These are phyloP conservation scores for Trichopoda pennipes DNA, from an alignment of 2,888 invertebrate genomes.

Conservation along the genomic window DNA sequence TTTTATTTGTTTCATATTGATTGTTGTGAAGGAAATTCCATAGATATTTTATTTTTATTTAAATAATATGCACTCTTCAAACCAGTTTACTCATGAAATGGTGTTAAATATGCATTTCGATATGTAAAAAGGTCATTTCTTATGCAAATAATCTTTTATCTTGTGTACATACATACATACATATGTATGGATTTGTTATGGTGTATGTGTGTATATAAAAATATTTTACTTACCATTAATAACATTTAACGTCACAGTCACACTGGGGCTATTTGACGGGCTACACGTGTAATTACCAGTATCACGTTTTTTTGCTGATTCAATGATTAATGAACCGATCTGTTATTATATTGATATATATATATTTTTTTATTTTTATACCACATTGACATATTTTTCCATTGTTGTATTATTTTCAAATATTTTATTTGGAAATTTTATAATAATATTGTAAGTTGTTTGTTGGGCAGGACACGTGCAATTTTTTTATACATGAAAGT, in stretches of 20 bases:
- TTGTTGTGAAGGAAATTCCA: too few relatives aligned
- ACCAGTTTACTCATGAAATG: too few relatives aligned
- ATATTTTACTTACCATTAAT: conserved; percentile 88
- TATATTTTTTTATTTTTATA: conserved; percentile 32
- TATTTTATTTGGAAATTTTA: conserved; percentile 25
- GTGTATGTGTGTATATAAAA: conserved; percentile 9
- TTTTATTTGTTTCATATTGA: too few relatives aligned
- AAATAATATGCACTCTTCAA: too few relatives aligned
- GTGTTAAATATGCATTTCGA: too few relatives aligned
- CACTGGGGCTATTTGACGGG: conserved; percentile 95
- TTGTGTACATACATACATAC: too few relatives aligned
- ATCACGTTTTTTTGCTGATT: conserved; percentile 81
- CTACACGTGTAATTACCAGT: conserved; percentile 95
- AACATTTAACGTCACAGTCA: conserved; percentile 94
- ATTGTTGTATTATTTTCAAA: not conserved
- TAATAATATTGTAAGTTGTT: conserved; percentile 5
- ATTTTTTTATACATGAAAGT: conserved; percentile 18
- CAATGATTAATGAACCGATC: conserved; percentile 82
- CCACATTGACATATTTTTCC: conserved; percentile 12
- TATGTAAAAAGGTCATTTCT: too few relatives aligned
- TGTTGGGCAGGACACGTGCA: conserved; percentile 34
- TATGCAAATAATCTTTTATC: not conserved
- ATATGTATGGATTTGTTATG: not conserved
- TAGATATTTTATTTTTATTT: too few relatives aligned
- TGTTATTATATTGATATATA: conserved; percentile 70